Evolutionary conservation across 2,113 vertebrate genomes (phyloP).

Genomic region (Odontesthes bonariensis): DNA sequence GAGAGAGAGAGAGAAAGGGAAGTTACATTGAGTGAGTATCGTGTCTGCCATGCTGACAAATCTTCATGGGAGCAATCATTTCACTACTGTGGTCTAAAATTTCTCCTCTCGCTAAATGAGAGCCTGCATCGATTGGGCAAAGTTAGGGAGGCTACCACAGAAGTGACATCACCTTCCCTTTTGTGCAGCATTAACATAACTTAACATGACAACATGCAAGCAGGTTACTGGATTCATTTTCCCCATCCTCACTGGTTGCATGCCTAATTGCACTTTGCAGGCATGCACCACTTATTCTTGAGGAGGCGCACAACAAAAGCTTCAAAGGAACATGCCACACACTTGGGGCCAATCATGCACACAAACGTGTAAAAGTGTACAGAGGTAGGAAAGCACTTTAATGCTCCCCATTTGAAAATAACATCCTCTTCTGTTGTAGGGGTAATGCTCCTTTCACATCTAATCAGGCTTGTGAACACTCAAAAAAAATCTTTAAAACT

Average conservation of each 20-base stretch:
- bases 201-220: neutral
- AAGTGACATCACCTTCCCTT: neutral
- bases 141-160: neutral
- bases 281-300: neutral
- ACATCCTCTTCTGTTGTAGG: neutral
- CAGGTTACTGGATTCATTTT: slow-evolving; percentile 3
- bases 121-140: neutral
- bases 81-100: neutral
- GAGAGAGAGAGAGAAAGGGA: too few species aligned
- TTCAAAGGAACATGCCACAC: neutral
- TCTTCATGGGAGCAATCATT: neutral
- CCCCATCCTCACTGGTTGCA: neutral
- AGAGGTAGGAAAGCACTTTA: slow-evolving; percentile 12
- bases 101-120: neutral
- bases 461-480: slow-evolving; percentile 24
- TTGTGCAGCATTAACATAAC: neutral
- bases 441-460: neutral
- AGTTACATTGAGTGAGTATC: neutral
- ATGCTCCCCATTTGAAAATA: neutral
- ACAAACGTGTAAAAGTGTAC: neutral
- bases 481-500: neutral
- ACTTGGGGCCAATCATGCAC: neutral
- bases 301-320: neutral
- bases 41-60: neutral
- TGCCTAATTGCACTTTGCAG: neutral